Evolutionary conservation across 2,797 vertebrate genomes (phyloP).

Genomic region (Spea hammondii): DNA sequence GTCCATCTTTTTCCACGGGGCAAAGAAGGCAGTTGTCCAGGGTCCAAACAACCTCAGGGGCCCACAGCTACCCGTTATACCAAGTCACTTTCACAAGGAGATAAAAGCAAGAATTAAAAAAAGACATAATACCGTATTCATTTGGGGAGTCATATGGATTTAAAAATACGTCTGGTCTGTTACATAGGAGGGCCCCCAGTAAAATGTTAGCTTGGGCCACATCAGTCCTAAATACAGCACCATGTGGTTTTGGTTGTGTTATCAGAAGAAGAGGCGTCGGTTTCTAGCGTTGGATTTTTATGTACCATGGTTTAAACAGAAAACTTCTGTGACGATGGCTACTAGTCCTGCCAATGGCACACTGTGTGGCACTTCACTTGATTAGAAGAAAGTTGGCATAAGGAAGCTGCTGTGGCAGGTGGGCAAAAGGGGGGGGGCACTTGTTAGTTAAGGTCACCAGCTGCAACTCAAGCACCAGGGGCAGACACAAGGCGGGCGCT

Average conservation of each 20-base stretch:
- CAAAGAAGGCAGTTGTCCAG: neutral
- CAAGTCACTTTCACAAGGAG: no score
- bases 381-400: constrained; percentile 34
- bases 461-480: constrained; percentile 73
- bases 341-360: constrained; percentile 50
- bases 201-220: no score
- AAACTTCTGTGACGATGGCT: constrained; percentile 9
- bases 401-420: constrained; percentile 22
- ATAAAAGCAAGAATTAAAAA: no score
- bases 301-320: neutral
- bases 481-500: constrained; percentile 81
- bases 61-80: no score
- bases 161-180: no score
- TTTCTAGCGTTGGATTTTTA: constrained; percentile 14
- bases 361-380: constrained; percentile 34
- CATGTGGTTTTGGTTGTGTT: no score
- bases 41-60: neutral
- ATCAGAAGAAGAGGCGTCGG: no score
- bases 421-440: constrained; percentile 38
- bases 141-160: no score
- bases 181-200: no score
- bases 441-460: constrained; percentile 52
- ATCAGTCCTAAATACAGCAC: no score
- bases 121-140: no score
- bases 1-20: neutral